Evolutionary conservation across 2,113 vertebrate species (phyloP), one percentile per base, ranked within the genome.

Genomic region (Oncorhynchus masou): DNA sequence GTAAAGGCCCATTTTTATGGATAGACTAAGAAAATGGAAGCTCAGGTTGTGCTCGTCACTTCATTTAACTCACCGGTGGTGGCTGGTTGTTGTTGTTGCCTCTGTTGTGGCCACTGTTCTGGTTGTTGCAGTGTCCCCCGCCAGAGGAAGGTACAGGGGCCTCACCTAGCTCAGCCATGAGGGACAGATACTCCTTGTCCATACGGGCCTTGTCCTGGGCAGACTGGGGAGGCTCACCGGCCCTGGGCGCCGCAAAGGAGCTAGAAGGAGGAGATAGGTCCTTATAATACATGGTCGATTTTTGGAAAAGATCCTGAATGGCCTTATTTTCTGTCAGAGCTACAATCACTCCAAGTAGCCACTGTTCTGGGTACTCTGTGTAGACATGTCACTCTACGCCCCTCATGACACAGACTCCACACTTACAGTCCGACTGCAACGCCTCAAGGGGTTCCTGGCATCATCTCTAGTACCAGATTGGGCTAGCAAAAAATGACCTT

Each of bases 161-260:
- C 82, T 98, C 96, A 0, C 96, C 96, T 20, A 98, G 88, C 74
- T 98, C 96, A 0, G 96, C 96, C 96, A 98, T 98, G 22, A 98
- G 94, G 9, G 96, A 98, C 83, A 98, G 89, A 72, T 98, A 97
- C 72, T 98, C 96, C 79, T 98, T 97, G 88, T 98, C 96, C 96
- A 98, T 98, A 0, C 96, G 95, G 2, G 96, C 96, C 82, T 97
- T 97, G 84, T 98, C 96, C 88, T 98, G 96, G 12, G 96, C 96
- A 0, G 96, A 97, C 87, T 96, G 96, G 0, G 96, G 96, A 0
- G 96, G 96, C 71, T 97, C 96, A 0, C 95, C 95, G 2, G 94
- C 90, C 75, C 95, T 86, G 74, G 91, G 94, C 9, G 89, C 81
- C 16, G 88, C 74, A 1, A 86, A 89, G 1, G 88, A 78, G 82